Conservation (phyloP, 2,797 vertebrate species). For the Rallus crepitans region DNA sequence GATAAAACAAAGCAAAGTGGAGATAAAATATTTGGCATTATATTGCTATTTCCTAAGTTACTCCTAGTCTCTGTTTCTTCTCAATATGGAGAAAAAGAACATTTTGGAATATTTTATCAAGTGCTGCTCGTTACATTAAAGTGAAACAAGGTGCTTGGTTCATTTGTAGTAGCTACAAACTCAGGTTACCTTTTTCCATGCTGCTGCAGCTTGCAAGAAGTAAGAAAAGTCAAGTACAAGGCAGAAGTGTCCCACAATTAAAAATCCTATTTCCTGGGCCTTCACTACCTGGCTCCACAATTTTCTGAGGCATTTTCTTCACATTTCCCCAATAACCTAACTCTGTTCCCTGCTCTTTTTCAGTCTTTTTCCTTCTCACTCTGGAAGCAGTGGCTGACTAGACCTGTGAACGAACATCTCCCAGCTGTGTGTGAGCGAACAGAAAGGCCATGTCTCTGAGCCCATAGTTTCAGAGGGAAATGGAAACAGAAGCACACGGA, state of each 20-base stretch:
- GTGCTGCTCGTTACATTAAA: neutral
- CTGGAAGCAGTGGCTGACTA: neutral
- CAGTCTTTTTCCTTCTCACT: neutral
- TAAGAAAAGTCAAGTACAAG: neutral
- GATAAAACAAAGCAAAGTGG: neutral
- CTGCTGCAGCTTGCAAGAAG: neutral
- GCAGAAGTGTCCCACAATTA: neutral
- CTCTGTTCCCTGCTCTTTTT: neutral
- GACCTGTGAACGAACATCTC: neutral
- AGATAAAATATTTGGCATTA: neutral
- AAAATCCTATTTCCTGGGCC: neutral
- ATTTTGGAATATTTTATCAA: neutral
- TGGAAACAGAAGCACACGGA: neutral
- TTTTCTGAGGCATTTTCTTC: neutral
- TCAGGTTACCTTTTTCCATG: neutral
- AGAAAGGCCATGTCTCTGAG: fast-evolving
- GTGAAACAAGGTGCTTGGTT: neutral
- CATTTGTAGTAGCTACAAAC: neutral
- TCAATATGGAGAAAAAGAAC: neutral
- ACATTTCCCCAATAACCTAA: neutral
- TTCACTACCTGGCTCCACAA: neutral
- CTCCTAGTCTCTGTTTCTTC: neutral
- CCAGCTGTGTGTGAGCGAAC: neutral
- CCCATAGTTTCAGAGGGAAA: neutral
- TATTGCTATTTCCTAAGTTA: neutral